Percentiles rank a stretch among this genome's conserved stretches.
phyloP scores from a whole-genome alignment of 2,113 vertebrate genomes.

The Sterrhoptilus dennistouni region DNA sequence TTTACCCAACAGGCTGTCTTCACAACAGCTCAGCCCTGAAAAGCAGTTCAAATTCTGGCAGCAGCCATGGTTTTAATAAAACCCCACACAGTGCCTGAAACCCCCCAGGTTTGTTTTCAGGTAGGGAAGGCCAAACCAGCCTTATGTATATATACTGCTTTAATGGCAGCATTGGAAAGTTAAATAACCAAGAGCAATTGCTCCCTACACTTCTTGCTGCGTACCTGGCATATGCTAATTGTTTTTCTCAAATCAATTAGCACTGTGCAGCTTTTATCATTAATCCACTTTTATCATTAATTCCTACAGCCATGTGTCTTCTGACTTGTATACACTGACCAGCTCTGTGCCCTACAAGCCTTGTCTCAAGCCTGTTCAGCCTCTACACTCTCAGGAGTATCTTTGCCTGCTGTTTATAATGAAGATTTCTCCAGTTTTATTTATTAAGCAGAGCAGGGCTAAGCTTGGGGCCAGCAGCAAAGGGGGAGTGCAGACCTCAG shows the following conservation, averaged over 20 bases:
- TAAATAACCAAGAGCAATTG: neutral
- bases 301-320: neutral
- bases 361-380: neutral
- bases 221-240: neutral
- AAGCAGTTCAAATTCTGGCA: neutral
- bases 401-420: neutral
- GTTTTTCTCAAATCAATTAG: neutral
- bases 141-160: rapidly evolving
- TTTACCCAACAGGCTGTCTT: neutral
- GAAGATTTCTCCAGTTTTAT: neutral
- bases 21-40: neutral
- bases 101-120: neutral
- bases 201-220: neutral
- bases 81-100: neutral
- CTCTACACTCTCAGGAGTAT: neutral
- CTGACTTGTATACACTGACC: neutral
- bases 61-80: neutral
- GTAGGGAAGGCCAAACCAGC: neutral
- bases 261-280: neutral
- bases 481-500: neutral
- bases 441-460: neutral
- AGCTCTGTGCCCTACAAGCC: neutral
- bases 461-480: neutral
- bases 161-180: neutral
- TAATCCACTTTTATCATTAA: neutral